These are phyloP conservation scores for Epistrophe grossulariae DNA, from an alignment of 2,888 invertebrate genomes.

Conservation along the genomic window DNA sequence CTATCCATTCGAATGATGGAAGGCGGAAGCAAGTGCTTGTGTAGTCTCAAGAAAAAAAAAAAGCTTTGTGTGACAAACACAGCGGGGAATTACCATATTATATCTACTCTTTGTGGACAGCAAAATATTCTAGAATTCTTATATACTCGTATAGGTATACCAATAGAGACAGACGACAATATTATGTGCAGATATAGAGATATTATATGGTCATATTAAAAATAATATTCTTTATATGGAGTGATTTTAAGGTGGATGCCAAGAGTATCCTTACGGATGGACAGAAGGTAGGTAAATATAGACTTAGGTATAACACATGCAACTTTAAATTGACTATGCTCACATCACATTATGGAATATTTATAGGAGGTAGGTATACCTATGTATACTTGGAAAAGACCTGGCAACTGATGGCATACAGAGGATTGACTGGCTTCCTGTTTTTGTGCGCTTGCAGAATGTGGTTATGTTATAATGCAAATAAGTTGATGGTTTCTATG, in stretches of 20 bases:
- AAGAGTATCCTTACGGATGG: background rate
- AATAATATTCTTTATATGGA: constrained; percentile 27
- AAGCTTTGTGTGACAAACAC: constrained; percentile 24
- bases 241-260: constrained; percentile 12
- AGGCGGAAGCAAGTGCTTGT: background rate
- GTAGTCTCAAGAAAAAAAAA: background rate
- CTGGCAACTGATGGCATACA: background rate
- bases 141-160: too few relatives aligned
- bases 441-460: constrained; percentile 9
- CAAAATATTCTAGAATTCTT: background rate
- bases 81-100: constrained; percentile 19
- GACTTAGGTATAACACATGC: constrained; percentile 13
- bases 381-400: background rate
- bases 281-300: constrained; percentile 24
- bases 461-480: constrained; percentile 51
- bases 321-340: constrained; percentile 4
- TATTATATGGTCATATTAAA: constrained; percentile 9
- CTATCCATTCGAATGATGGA: constrained; percentile 16
- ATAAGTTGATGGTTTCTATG: constrained; percentile 16
- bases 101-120: background rate
- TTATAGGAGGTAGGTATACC: background rate
- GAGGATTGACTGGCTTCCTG: constrained; percentile 16
- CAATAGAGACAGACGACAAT: background rate
- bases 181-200: background rate
- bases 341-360: background rate